Conservation (phyloP, 2,797 vertebrate species). For the Rhyacichthys aspro region DNA sequence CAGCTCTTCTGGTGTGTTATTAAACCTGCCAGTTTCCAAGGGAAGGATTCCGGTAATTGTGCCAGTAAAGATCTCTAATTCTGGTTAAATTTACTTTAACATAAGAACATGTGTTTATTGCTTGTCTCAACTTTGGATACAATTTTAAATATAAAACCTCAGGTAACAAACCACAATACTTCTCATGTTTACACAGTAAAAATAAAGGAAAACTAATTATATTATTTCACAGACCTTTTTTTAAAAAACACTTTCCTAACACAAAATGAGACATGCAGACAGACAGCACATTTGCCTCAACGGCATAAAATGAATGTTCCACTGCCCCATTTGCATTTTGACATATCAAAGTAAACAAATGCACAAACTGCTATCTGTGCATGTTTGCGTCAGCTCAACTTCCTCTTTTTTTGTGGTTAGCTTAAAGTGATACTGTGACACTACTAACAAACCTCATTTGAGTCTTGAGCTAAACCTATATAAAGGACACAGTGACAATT, state of each 20-base stretch:
- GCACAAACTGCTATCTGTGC: constrained; percentile 15
- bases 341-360: constrained; percentile 44
- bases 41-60: too few relatives aligned
- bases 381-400: constrained; percentile 72
- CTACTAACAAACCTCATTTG: constrained; percentile 11
- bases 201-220: too few relatives aligned
- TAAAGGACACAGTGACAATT: constrained; percentile 25
- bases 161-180: too few relatives aligned
- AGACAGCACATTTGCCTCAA: constrained; percentile 74
- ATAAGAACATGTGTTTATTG: too few relatives aligned
- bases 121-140: too few relatives aligned
- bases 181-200: too few relatives aligned
- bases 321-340: constrained; percentile 76
- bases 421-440: constrained; percentile 50
- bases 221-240: too few relatives aligned
- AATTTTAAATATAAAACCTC: too few relatives aligned
- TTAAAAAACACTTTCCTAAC: not conserved
- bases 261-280: constrained; percentile 23
- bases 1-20: too few relatives aligned
- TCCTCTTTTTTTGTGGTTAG: constrained; percentile 81
- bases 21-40: too few relatives aligned
- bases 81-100: too few relatives aligned
- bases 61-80: too few relatives aligned
- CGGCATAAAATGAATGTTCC: constrained; percentile 63
- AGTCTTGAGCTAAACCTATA: constrained; percentile 32